These are phyloP conservation scores for Mesorhabditis belari DNA, from an alignment of 2,888 invertebrate species.

Conservation along the genomic window DNA sequence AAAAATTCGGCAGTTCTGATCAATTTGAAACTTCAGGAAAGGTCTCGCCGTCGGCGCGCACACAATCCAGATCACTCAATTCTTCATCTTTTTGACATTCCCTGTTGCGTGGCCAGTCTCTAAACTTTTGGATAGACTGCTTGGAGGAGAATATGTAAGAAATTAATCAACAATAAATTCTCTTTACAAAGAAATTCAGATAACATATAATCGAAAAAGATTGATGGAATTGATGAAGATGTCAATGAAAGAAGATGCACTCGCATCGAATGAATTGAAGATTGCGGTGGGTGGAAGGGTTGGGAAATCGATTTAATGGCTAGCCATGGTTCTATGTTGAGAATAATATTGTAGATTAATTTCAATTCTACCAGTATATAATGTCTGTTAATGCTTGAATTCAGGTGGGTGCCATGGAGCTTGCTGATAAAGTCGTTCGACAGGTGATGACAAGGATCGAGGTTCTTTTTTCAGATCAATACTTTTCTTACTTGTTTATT, in stretches of 20 bases:
- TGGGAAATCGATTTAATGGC: too few relatives aligned
- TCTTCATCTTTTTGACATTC: constrained; percentile 80
- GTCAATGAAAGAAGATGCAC: constrained; percentile 28
- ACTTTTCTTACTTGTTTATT: constrained; percentile 1
- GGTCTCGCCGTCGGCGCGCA: constrained; percentile 38
- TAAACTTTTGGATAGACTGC: constrained; percentile 40
- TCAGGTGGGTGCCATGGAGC: constrained; percentile 75
- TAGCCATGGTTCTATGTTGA: neutral
- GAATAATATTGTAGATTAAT: neutral
- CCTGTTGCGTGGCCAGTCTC: constrained; percentile 67
- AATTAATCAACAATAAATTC: neutral
- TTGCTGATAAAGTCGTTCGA: constrained; percentile 82
- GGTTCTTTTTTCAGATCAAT: constrained; percentile 8
- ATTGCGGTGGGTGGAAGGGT: constrained; percentile 16
- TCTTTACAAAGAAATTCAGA: constrained; percentile 12
- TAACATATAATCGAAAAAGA: constrained; percentile 85
- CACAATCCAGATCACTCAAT: constrained; percentile 32
- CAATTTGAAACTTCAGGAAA: constrained; percentile 67
- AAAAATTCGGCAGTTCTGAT: too few relatives aligned
- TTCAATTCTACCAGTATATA: neutral
- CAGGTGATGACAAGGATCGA: constrained; percentile 96
- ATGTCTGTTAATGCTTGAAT: constrained; percentile 15
- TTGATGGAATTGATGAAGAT: constrained; percentile 78
- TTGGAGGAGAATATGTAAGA: constrained; percentile 85
- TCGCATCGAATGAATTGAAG: constrained; percentile 45